These are phyloP conservation scores for Drosophila basisetae DNA, from an alignment of 2,888 invertebrate genomes.

Conservation along the genomic window DNA sequence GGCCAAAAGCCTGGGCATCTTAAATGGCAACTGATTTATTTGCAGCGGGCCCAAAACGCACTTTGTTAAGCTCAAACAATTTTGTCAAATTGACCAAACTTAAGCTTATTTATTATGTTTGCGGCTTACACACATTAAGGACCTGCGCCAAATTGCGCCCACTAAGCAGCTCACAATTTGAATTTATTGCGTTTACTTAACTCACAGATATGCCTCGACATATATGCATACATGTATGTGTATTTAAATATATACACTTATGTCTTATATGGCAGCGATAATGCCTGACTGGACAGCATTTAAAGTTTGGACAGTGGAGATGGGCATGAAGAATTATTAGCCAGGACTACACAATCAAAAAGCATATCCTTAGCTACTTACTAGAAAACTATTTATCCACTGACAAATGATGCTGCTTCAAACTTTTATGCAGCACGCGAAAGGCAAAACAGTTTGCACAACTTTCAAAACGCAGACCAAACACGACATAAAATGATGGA, in stretches of 20 bases:
- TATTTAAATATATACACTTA: neutral
- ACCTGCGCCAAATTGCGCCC: conserved; percentile 59
- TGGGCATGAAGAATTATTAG: conserved; percentile 74
- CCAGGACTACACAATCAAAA: conserved; percentile 71
- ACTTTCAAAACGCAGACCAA: conserved; percentile 60
- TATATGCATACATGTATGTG: neutral
- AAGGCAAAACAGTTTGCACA: conserved; percentile 78
- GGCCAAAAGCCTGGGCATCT: conserved; percentile 65
- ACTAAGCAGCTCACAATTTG: conserved; percentile 65
- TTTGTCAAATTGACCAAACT: conserved; percentile 81
- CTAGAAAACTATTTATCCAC: conserved; percentile 79
- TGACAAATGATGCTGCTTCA: conserved; percentile 79
- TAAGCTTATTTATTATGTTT: conserved; percentile 81
- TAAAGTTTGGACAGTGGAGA: conserved; percentile 48
- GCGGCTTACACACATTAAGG: conserved; percentile 78
- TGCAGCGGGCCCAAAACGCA: conserved; percentile 44
- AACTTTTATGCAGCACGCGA: conserved; percentile 68
- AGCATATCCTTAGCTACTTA: conserved; percentile 79
- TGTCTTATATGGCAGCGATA: conserved; percentile 2
- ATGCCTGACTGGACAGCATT: conserved; percentile 49
- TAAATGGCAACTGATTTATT: conserved; percentile 79
- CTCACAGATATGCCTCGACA: conserved; percentile 18
- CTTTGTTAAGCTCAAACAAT: conserved; percentile 75
- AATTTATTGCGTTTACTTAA: conserved; percentile 65
- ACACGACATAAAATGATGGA: conserved; percentile 8